Conservation (phyloP, 1,140 invertebrate species). For the Sitobion miscanthi region DNA sequence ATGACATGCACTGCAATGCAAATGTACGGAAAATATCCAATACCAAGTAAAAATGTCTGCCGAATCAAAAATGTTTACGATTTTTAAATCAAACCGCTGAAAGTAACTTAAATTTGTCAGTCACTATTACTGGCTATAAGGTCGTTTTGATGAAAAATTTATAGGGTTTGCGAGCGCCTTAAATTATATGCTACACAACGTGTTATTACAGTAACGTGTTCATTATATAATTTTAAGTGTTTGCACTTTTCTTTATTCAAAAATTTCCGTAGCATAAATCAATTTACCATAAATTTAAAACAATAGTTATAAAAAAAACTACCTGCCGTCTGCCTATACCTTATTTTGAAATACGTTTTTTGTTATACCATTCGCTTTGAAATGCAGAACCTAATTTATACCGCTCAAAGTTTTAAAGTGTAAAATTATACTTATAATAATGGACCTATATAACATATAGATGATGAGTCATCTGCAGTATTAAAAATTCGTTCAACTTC, state of each 20-base stretch:
- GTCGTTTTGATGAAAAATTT: too few relatives aligned
- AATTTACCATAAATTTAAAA: neutral
- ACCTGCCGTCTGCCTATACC: neutral
- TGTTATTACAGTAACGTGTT: neutral
- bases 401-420: neutral
- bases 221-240: neutral
- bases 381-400: neutral
- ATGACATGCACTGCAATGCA: neutral
- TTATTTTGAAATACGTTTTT: neutral
- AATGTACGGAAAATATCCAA: neutral
- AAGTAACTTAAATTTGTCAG: too few relatives aligned
- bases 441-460: neutral
- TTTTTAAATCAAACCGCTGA: too few relatives aligned
- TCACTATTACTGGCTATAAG: too few relatives aligned
- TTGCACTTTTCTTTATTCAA: neutral
- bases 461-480: neutral
- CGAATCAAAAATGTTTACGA: too few relatives aligned
- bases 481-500: constrained; percentile 4
- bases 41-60: too few relatives aligned
- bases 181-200: too few relatives aligned
- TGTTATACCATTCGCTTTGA: neutral
- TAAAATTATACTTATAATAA: constrained; percentile 20
- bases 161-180: too few relatives aligned
- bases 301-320: constrained; percentile 10
- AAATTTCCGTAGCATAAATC: neutral